Evolutionary conservation across 2,888 invertebrate genomes (phyloP).

Genomic region (Dolichomitus sp.): DNA sequence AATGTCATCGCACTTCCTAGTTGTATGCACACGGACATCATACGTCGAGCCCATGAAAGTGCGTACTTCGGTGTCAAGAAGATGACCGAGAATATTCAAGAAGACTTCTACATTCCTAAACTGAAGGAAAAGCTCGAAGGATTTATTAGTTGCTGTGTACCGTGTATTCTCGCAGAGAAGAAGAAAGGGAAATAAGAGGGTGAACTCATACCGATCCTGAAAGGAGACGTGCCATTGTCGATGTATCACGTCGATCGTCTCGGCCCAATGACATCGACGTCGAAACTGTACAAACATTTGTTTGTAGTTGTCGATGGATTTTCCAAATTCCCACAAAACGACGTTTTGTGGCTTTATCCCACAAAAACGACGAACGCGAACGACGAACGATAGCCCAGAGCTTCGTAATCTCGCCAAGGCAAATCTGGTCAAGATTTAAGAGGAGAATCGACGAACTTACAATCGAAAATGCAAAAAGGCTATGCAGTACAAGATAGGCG

Average conservation of each 20-base stretch:
- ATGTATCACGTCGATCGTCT: constrained; percentile 74
- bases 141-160: constrained; percentile 61
- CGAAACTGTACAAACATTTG: constrained; percentile 75
- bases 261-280: constrained; percentile 68
- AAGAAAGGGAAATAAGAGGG: constrained; percentile 75
- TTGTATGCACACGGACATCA: constrained; percentile 80
- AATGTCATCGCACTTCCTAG: constrained; percentile 77
- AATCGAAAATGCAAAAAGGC: constrained; percentile 67
- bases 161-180: constrained; percentile 71
- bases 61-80: constrained; percentile 80
- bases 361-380: constrained; percentile 66
- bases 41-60: constrained; percentile 77
- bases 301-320: constrained; percentile 74
- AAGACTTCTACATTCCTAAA: constrained; percentile 36
- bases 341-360: background rate
- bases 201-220: constrained; percentile 71
- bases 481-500: constrained; percentile 65
- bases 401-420: constrained; percentile 53
- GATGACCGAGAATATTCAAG: constrained; percentile 47
- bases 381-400: constrained; percentile 65
- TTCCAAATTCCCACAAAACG: too few species aligned
- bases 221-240: constrained; percentile 73
- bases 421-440: constrained; percentile 68
- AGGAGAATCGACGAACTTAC: too few species aligned
- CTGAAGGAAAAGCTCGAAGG: constrained; percentile 47